These are phyloP conservation scores for Archips crataeganus DNA, from an alignment of 2,888 invertebrate species.

Conservation along the genomic window DNA sequence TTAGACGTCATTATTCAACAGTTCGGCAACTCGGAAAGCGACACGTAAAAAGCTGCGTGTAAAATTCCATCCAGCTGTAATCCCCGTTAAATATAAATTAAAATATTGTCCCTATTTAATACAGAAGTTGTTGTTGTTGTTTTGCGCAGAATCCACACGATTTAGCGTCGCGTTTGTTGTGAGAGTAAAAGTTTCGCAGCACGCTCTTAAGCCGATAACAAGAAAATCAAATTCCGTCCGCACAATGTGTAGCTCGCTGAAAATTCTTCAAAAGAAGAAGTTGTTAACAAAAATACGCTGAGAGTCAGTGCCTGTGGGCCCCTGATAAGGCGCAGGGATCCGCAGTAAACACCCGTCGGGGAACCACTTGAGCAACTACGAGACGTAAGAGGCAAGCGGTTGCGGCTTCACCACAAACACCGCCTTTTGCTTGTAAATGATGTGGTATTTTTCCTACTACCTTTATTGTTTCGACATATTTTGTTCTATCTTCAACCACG, in stretches of 20 bases:
- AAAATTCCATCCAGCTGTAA: not conserved
- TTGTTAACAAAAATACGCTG: constrained; percentile 83
- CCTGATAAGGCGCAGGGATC: constrained; percentile 73
- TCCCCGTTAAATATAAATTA: constrained; percentile 22
- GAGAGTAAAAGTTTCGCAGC: constrained; percentile 37
- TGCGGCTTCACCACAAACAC: constrained; percentile 11
- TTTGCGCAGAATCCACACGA: constrained; percentile 29
- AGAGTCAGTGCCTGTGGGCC: constrained; percentile 72
- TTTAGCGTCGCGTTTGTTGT: constrained; percentile 32
- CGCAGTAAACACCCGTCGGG: constrained; percentile 64
- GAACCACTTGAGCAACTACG: constrained; percentile 50
- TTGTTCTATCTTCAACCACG: not conserved
- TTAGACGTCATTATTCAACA: not conserved
- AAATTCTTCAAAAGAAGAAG: constrained; percentile 77
- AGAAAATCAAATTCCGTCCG: constrained; percentile 68
- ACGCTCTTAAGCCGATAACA: constrained; percentile 53
- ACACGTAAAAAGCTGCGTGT: not conserved
- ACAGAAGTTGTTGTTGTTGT: constrained; percentile 24
- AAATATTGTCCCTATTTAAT: constrained; percentile 11
- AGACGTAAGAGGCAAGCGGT: constrained; percentile 52
- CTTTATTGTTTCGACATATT: not conserved
- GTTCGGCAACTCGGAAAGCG: constrained; percentile 2
- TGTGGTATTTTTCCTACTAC: not conserved
- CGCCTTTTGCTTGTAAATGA: constrained; percentile 1
- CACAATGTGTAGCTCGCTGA: constrained; percentile 51